These are phyloP conservation scores for Chironex yamaguchii DNA, from an alignment of 30 jellyfish, hydroid and myxozoan species.

Conservation along the genomic window DNA sequence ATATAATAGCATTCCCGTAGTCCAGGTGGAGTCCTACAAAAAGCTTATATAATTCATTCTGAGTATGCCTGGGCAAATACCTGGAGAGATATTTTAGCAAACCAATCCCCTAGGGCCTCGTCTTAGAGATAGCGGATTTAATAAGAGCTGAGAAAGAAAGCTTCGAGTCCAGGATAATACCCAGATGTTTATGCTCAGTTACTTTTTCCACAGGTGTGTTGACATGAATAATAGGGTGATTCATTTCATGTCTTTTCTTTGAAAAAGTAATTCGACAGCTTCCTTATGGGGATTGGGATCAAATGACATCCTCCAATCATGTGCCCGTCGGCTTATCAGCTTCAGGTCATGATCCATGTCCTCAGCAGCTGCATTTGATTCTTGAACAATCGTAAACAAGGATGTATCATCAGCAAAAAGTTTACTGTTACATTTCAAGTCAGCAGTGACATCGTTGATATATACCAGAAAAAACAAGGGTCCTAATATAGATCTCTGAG, in stretches of 20 bases:
- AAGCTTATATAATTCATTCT: conserved; percentile 5
- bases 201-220: conserved; percentile 11
- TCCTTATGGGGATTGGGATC: background rate
- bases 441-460: conserved; percentile 25
- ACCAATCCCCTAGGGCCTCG: conserved; percentile 46
- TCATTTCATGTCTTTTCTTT: background rate
- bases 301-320: conserved; percentile 1
- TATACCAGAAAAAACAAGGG: conserved; percentile 53
- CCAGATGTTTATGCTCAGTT: conserved; percentile 40
- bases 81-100: conserved; percentile 53
- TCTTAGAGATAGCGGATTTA: conserved; percentile 42
- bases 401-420: conserved; percentile 64
- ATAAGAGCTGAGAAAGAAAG: conserved; percentile 36
- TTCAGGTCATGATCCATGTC: conserved; percentile 48
- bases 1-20: conserved; percentile 23
- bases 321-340: conserved; percentile 12
- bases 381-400: conserved; percentile 49
- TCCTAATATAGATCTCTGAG: conserved; percentile 59
- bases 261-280: conserved; percentile 3
- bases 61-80: conserved; percentile 55
- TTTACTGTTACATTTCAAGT: conserved; percentile 30
- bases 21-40: conserved; percentile 9
- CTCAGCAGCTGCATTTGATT: conserved; percentile 46
- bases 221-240: background rate
- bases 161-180: conserved; percentile 49